These are phyloP conservation scores for Charina bottae DNA, from an alignment of 2,113 vertebrate species.

Conservation along the genomic window DNA sequence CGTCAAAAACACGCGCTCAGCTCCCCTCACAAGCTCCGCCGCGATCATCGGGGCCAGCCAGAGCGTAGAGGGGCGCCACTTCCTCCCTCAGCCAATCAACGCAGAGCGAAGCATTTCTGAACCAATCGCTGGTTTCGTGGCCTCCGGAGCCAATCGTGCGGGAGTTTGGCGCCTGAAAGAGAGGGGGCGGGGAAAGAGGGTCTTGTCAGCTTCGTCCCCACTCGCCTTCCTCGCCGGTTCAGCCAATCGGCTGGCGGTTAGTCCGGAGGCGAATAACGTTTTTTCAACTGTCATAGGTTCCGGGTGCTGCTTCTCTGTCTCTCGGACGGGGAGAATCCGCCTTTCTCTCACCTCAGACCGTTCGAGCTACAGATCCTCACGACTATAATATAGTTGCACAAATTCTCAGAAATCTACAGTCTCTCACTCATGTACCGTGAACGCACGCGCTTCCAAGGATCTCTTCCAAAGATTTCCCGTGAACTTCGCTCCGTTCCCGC, in stretches of 20 bases:
- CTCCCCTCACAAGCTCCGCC: not conserved
- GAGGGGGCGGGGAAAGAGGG: not conserved
- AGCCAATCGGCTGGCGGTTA: not conserved
- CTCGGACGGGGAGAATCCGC: not conserved
- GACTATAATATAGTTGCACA: not conserved
- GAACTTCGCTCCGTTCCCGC: not conserved
- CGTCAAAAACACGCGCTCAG: not conserved
- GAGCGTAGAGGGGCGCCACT: fast-evolving
- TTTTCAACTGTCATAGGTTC: not conserved
- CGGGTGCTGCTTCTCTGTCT: too few species aligned
- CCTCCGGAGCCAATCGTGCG: not conserved
- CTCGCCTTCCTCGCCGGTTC: not conserved
- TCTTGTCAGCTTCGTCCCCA: not conserved
- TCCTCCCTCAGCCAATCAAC: conserved; percentile 18
- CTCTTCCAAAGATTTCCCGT: not conserved
- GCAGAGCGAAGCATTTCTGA: fast-evolving
- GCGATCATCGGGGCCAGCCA: not conserved
- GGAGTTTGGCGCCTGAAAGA: not conserved
- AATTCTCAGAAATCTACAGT: not conserved
- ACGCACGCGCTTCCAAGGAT: not conserved
- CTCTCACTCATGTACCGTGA: not conserved
- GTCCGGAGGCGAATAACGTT: not conserved
- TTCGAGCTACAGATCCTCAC: not conserved
- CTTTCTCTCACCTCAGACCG: not conserved
- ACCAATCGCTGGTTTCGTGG: conserved; percentile 9